phyloP scores from a whole-genome alignment of 2,888 invertebrate species.

The Amaurobius ferox region DNA sequence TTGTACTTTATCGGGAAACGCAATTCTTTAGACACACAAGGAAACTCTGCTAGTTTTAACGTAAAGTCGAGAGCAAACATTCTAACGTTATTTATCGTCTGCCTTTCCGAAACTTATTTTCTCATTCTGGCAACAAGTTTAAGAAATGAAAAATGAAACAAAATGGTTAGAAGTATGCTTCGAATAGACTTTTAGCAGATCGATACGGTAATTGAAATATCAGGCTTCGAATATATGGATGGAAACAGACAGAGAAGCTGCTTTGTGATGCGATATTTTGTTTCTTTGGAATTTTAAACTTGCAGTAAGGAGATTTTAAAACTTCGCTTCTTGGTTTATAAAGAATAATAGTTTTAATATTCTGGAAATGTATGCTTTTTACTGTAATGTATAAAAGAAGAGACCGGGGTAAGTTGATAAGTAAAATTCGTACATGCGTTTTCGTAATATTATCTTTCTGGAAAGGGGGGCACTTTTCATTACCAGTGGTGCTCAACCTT shows the following conservation, averaged over 20 bases:
- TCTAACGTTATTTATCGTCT: constrained; percentile 54
- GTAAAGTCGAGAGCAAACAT: constrained; percentile 65
- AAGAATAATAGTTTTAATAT: too few relatives aligned
- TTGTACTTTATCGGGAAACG: constrained; percentile 49
- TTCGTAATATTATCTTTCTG: too few relatives aligned
- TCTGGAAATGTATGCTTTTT: too few relatives aligned
- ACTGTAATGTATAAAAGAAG: too few relatives aligned
- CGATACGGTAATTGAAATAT: constrained; percentile 11
- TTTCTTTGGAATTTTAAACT: too few relatives aligned
- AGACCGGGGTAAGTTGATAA: too few relatives aligned
- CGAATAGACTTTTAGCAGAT: background rate
- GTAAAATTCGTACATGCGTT: too few relatives aligned
- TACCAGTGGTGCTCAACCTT: too few relatives aligned
- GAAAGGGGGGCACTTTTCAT: too few relatives aligned
- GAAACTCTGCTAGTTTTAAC: constrained; percentile 50
- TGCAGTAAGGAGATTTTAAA: too few relatives aligned
- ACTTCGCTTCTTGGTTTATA: too few relatives aligned
- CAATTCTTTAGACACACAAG: constrained; percentile 65
- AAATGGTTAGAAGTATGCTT: constrained; percentile 1
- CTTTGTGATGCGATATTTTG: too few relatives aligned
- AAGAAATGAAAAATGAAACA: background rate
- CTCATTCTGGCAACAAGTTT: background rate
- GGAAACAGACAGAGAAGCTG: background rate
- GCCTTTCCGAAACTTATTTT: background rate
- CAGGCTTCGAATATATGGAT: background rate